A percentile compares a stretch with the other conserved stretches of the same genome.
Evolutionary conservation across 2,888 invertebrate species (phyloP).

Genomic region (Schizaphis graminum): DNA sequence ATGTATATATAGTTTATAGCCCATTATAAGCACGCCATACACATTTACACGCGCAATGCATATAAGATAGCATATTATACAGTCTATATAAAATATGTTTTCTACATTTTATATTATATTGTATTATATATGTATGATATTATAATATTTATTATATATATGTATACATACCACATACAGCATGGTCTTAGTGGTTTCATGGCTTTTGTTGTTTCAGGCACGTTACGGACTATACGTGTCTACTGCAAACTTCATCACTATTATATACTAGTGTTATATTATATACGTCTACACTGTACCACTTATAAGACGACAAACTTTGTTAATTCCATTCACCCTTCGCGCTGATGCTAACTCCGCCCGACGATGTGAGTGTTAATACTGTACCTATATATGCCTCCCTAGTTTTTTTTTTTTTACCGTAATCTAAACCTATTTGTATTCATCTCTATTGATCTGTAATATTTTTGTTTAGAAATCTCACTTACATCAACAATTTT

Average conservation of each 20-base stretch:
- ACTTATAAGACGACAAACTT: not conserved
- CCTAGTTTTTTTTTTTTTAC: not conserved
- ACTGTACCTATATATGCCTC: not conserved
- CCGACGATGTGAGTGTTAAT: not conserved
- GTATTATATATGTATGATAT: not conserved
- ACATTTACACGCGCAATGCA: not conserved
- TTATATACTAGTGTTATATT: not conserved
- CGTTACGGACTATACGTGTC: not conserved
- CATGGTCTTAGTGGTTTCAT: no score
- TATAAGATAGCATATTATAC: not conserved
- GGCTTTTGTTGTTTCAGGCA: slow-evolving; percentile 43
- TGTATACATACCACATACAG: not conserved
- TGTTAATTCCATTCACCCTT: not conserved
- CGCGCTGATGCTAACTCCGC: not conserved
- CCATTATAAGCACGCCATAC: not conserved
- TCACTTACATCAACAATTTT: not conserved
- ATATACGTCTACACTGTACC: not conserved
- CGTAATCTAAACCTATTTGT: not conserved
- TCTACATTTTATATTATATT: not conserved
- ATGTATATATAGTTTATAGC: not conserved
- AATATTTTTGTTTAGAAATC: not conserved
- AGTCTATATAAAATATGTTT: not conserved
- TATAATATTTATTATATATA: no score
- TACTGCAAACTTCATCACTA: not conserved
- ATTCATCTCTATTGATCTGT: not conserved